Evolutionary conservation across 2,797 vertebrate genomes (phyloP), one percentile per base, ranked within the genome.

Genomic region (Xenops minutus): DNA sequence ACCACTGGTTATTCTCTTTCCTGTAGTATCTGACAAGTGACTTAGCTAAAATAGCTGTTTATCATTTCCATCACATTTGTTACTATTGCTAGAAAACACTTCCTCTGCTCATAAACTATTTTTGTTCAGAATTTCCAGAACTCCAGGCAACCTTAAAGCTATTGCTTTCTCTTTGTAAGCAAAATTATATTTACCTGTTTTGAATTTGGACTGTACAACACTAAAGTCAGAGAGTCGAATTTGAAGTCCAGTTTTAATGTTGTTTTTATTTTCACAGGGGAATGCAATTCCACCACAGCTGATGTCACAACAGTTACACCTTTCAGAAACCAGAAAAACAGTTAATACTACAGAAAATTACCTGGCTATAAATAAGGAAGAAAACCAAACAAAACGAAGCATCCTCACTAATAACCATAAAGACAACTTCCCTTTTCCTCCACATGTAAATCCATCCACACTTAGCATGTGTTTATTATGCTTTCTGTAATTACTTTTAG

Each of bases 191-290:
- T 95, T 97, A 99, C 99, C 98, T 98, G 96, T 64, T 98, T 98
- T 79, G 96, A 97, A 85, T 96, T 97, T 41, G 98, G 97, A 95
- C 98, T 99, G 82, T 98, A 99, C 37, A 99, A 94, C 26, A 98
- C 96, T 90, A 99, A 97, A 9, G 99, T 99, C 98, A 99, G 97
- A 71, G 99, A 99, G 95, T 99, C 99, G 6, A 99, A 99, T 97
- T 96, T 98, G 96, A 99, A 99, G 96, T 99, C 98, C 78, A 99
- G 79, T 89, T 99, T 99, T 34, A 99, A 97, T 1, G 98, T 99
- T 52, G 92, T 99, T 97, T 98, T 99, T 91, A 98, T 95, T 96
- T 98, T 99, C 85, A 88, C 68, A 76, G 78, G 96, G 91, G 98
- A 98, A 88, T 98, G 98, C 20, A 98, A 94, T 97, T 99, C 99